A percentile compares a stretch with the other conserved stretches of the same genome.
These are phyloP conservation scores for Caenorhabditis sinica DNA, from an alignment of 2,888 invertebrate genomes.

Conservation along the genomic window DNA sequence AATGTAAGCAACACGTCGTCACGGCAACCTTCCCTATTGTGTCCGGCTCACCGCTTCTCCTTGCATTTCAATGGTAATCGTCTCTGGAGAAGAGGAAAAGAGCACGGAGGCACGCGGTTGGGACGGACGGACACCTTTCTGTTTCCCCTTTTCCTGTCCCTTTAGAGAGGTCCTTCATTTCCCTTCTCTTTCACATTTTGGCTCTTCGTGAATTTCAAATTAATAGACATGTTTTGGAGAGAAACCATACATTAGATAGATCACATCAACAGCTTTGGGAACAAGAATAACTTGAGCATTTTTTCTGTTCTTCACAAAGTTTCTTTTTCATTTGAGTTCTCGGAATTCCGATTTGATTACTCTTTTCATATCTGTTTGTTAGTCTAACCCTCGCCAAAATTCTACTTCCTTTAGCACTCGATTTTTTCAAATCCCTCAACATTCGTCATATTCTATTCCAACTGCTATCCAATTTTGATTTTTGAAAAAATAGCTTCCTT, in stretches of 20 bases:
- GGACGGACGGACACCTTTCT: conserved; percentile 37
- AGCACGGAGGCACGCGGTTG: conserved; percentile 38
- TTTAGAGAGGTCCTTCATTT: conserved; percentile 26
- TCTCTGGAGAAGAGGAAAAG: conserved; percentile 34
- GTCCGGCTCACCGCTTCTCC: conserved; percentile 45
- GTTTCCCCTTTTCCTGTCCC: not conserved
- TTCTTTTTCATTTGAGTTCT: not conserved
- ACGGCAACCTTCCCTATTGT: conserved; percentile 49
- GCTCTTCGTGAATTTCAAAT: conserved; percentile 24
- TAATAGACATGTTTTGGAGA: conserved; percentile 28
- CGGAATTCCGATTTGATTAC: not conserved
- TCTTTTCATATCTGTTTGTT: too few relatives aligned
- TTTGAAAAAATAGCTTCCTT: not conserved
- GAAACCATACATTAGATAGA: conserved; percentile 10
- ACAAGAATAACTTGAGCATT: not conserved
- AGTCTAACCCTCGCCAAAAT: not conserved
- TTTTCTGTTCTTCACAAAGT: not conserved
- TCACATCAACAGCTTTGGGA: conserved; percentile 11
- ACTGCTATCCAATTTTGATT: not conserved
- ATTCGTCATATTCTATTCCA: too few relatives aligned
- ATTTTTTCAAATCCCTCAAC: too few relatives aligned
- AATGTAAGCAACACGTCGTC: conserved; percentile 51
- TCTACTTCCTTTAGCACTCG: not conserved
- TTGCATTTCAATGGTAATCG: conserved; percentile 63
- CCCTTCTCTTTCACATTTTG: conserved; percentile 7